Conservation (phyloP, 2,797 vertebrate genomes). For the Semaprochilodus insignis region DNA sequence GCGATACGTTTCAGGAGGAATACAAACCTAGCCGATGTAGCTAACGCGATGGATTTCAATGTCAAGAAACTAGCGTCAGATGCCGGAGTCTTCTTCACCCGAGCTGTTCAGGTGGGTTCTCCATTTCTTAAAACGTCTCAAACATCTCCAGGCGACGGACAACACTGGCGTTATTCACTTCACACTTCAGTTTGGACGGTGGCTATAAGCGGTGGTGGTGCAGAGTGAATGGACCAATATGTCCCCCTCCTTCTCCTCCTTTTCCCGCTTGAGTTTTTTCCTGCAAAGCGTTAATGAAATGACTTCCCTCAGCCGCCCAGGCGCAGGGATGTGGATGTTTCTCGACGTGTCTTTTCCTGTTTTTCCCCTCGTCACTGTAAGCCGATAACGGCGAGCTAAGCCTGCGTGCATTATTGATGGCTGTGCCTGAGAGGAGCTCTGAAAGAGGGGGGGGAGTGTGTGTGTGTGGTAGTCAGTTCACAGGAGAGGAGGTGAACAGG, state of each 20-base stretch:
- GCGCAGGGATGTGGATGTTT: not conserved
- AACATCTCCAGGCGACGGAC: not conserved
- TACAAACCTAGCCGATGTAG: constrained; percentile 46
- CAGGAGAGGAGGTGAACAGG: not conserved
- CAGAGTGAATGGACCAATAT: not conserved
- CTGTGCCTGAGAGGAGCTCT: constrained; percentile 44
- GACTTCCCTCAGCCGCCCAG: not conserved
- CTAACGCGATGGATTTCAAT: constrained; percentile 90
- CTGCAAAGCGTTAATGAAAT: not conserved
- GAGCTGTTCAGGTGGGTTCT: constrained; percentile 88
- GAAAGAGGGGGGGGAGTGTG: not conserved
- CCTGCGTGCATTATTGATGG: constrained; percentile 79
- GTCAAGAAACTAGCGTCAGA: constrained; percentile 95
- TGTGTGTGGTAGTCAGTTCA: not conserved
- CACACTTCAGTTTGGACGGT: no score
- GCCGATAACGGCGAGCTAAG: constrained; percentile 69
- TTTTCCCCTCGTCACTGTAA: constrained; percentile 64
- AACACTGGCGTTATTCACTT: no score
- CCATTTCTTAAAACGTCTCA: not conserved
- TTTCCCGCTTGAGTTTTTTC: not conserved
- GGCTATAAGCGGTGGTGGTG: not conserved
- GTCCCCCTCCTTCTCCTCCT: not conserved
- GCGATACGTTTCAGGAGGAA: no score
- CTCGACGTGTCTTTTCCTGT: not conserved
- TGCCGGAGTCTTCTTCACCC: constrained; percentile 93